Evolutionary conservation across 2,888 invertebrate species (phyloP), one percentile per base, ranked within the genome.

Genomic region (Monoplex corrugatus): DNA sequence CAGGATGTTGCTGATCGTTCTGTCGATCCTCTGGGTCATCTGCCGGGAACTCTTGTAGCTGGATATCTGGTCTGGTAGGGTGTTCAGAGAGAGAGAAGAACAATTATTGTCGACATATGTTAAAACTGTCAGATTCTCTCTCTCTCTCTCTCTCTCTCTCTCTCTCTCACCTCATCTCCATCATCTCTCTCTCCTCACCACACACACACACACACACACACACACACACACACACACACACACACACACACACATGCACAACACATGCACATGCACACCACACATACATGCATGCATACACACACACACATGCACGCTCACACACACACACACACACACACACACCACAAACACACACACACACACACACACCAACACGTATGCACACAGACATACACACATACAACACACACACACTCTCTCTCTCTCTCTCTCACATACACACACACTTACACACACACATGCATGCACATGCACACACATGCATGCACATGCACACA

Each of bases 1-100:
- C 43, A 28, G 45, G 84, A 3, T 44, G 50, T 10, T 50, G 43
- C 5, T 80, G 84, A 35, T 32, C 84, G 44, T 84, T 57, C 10
- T 63, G 43, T 19, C 68, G 86, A 6, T 28, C 35, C n/a, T 86
- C 86, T 8, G 68, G 28, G 23, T 23, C 78, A 6, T 78, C 89
- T n/a, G 16, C 78, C 32, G 28, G 44, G 2, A 89, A 63, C 10
- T 89, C 89, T 87, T 89, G 89, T 35, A 89, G n/a, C 13, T 86
- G 89, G 44, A 89, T 89, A 45, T 86, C 89, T 13, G 63, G 50
- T n/a, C 89, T 87, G 87, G 87, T 40, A 35, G 32, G 13, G 16
- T 6, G 5, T n/a, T 23, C 23, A 87, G 10, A 63, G 28, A 80
- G 10, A 57, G 72, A 19, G 10, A 78, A 50, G 0, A 28, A 1